Percentiles rank a stretch among this genome's conserved stretches.
phyloP scores from a whole-genome alignment of 1,140 invertebrate species.

The Bombyx mandarina region DNA sequence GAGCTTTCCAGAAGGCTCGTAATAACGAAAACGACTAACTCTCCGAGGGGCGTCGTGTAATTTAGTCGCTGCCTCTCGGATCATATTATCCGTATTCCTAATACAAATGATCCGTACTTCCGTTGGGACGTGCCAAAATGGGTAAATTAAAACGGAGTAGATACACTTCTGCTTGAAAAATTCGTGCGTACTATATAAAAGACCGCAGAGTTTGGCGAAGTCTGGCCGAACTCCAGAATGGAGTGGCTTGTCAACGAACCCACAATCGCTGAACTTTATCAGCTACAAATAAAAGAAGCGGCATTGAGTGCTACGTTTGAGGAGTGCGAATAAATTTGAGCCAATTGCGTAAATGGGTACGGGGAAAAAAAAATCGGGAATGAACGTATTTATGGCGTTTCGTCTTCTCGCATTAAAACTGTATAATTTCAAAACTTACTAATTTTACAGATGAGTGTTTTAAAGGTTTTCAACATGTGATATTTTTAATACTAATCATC shows the following conservation, averaged over 20 bases:
- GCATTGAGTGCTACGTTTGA: background rate
- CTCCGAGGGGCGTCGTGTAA: conserved; percentile 28
- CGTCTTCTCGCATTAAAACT: too few relatives aligned
- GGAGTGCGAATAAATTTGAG: conserved; percentile 1
- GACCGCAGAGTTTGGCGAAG: conserved; percentile 16
- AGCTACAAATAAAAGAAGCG: background rate
- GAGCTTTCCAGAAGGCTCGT: conserved; percentile 23
- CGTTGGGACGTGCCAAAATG: conserved; percentile 46
- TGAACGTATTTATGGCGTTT: too few relatives aligned
- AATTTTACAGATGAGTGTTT: too few relatives aligned
- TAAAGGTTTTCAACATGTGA: too few relatives aligned
- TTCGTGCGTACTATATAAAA: conserved; percentile 38
- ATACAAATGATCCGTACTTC: conserved; percentile 52
- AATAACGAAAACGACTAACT: conserved; percentile 27
- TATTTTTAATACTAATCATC: too few relatives aligned
- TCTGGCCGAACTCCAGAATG: conserved; percentile 32
- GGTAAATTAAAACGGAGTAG: conserved; percentile 43
- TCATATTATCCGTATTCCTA: conserved; percentile 49
- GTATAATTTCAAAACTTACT: too few relatives aligned
- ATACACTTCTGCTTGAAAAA: conserved; percentile 26
- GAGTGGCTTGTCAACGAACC: conserved; percentile 20
- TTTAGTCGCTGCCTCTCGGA: conserved; percentile 35
- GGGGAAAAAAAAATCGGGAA: too few relatives aligned
- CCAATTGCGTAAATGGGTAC: background rate
- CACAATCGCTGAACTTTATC: conserved; percentile 11